phyloP scores from a whole-genome alignment of 2,797 vertebrate species.

The Peromyscus melanophrys region DNA sequence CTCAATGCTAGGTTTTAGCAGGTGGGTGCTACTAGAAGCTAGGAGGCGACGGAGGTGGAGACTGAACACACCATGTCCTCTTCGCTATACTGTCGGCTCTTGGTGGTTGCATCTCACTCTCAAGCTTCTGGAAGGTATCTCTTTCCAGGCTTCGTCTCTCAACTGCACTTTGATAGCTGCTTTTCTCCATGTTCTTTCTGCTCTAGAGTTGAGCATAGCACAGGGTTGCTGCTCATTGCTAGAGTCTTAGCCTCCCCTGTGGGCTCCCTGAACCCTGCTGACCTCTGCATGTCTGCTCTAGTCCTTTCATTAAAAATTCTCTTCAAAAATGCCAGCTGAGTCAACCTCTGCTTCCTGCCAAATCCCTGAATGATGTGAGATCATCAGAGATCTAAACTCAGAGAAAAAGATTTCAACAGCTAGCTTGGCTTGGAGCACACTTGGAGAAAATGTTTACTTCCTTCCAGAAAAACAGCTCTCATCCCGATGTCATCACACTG shows the following conservation, averaged over 20 bases:
- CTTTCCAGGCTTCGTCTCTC: neutral
- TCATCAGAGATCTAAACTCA: conserved; percentile 47
- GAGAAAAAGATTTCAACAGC: conserved; percentile 63
- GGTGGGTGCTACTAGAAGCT: neutral
- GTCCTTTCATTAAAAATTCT: conserved; percentile 50
- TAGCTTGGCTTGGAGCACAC: conserved; percentile 61
- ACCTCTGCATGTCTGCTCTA: neutral
- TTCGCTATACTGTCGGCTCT: neutral
- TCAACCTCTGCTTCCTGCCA: conserved; percentile 73
- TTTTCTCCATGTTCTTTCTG: neutral
- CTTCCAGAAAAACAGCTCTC: conserved; percentile 46
- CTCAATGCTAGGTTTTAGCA: neutral
- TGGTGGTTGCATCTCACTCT: neutral
- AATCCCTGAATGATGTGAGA: conserved; percentile 58
- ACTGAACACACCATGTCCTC: accelerated
- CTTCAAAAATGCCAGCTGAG: conserved; percentile 42
- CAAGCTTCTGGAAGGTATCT: neutral
- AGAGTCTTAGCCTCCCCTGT: neutral
- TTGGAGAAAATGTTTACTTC: conserved; percentile 66
- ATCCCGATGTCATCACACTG: neutral
- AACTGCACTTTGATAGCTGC: neutral
- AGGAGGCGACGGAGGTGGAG: neutral
- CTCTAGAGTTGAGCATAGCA: no score
- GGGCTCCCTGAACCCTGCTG: neutral
- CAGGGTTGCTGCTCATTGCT: neutral